Percentiles rank a stretch among this genome's conserved stretches.
Evolutionary conservation across 2,113 vertebrate species (phyloP).

Genomic region (Melanerpes aurifrons): DNA sequence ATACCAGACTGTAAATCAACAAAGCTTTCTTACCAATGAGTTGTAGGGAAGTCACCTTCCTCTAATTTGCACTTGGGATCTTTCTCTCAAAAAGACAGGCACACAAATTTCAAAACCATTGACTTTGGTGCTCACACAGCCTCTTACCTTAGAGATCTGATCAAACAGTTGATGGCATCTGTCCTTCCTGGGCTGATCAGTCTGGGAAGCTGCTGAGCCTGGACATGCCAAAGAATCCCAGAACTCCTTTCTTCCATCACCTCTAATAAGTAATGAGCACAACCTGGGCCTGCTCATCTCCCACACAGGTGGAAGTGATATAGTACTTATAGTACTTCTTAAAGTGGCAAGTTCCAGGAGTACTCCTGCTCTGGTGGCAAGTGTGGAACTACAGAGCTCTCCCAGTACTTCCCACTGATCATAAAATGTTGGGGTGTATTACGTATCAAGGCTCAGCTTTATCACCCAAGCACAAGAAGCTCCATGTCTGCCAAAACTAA

Average conservation of each 20-base stretch:
- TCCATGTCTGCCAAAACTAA: rapidly evolving
- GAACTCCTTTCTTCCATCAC: neutral
- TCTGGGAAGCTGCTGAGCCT: neutral
- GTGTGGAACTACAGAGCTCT: neutral
- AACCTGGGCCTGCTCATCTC: neutral
- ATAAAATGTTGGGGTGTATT: rapidly evolving
- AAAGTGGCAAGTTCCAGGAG: neutral
- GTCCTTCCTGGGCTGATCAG: neutral
- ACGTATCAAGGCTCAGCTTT: rapidly evolving
- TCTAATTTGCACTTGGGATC: neutral
- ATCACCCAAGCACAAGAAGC: neutral
- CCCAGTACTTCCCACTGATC: neutral
- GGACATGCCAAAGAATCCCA: neutral
- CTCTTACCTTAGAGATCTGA: neutral
- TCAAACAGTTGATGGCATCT: neutral
- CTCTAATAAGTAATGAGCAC: neutral
- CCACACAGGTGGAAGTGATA: neutral
- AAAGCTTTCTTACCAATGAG: neutral
- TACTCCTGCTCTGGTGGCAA: neutral
- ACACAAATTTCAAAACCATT: neutral
- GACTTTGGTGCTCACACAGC: neutral
- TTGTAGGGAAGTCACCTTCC: neutral
- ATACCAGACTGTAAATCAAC: neutral
- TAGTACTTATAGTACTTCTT: neutral
- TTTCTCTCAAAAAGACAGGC: neutral